Evolutionary conservation across 2,797 vertebrate species (phyloP).

Genomic region (Labroides dimidiatus): DNA sequence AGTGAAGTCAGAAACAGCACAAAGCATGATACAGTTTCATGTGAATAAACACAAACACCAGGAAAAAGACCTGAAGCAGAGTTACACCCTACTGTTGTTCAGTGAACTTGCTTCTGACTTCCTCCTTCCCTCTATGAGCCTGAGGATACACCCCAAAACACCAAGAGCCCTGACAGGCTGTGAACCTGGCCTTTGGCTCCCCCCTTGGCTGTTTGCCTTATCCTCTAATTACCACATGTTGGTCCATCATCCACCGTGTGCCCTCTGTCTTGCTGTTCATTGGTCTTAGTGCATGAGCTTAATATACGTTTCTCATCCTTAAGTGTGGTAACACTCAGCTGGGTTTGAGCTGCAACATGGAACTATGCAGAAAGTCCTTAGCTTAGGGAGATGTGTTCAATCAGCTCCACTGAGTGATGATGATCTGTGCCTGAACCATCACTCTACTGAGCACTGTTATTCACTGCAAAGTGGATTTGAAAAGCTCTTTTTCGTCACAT

Average conservation of each 20-base stretch:
- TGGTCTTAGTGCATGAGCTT: slow-evolving; percentile 7
- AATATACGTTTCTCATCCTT: slow-evolving; percentile 44
- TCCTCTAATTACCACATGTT: slow-evolving; percentile 67
- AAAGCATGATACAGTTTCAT: slow-evolving; percentile 2
- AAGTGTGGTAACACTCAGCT: slow-evolving; percentile 40
- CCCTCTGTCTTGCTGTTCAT: background rate
- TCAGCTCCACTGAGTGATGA: slow-evolving; percentile 42
- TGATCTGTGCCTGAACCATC: slow-evolving; percentile 30
- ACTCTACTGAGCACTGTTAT: slow-evolving; percentile 75
- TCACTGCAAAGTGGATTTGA: slow-evolving; percentile 32
- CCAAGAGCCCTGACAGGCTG: slow-evolving; percentile 47
- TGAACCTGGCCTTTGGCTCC: slow-evolving; percentile 58
- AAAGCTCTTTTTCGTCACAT: slow-evolving; percentile 65
- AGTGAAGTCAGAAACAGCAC: slow-evolving; percentile 41
- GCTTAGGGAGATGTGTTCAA: slow-evolving; percentile 49
- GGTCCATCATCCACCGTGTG: slow-evolving; percentile 41
- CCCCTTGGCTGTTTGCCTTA: slow-evolving; percentile 64
- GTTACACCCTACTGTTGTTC: slow-evolving; percentile 32
- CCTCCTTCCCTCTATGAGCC: slow-evolving; percentile 31
- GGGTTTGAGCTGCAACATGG: slow-evolving; percentile 28
- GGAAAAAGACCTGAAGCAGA: slow-evolving; percentile 16
- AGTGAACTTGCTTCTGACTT: slow-evolving; percentile 38
- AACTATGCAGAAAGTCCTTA: slow-evolving; percentile 37
- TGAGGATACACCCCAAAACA: slow-evolving; percentile 37
- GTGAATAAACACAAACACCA: background rate